These are phyloP conservation scores for Eucera pruinosa DNA, from an alignment of 2,888 invertebrate genomes.

Conservation along the genomic window DNA sequence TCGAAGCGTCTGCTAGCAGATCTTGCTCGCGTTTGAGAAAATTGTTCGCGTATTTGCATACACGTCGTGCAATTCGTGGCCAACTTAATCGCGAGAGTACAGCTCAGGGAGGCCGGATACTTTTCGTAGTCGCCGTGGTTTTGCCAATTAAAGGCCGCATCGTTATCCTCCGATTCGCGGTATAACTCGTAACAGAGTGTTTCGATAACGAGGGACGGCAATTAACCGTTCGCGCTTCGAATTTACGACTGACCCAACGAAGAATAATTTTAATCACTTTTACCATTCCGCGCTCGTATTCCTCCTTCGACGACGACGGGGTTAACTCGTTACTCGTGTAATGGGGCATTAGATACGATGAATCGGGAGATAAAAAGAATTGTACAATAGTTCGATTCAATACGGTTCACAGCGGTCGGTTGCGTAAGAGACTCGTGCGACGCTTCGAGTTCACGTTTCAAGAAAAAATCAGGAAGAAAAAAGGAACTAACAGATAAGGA, in stretches of 20 bases:
- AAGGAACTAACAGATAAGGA: not conserved
- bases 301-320: too few species aligned
- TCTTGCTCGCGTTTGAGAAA: too few species aligned
- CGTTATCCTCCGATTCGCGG: not conserved
- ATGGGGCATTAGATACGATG: conserved; percentile 2
- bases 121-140: not conserved
- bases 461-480: not conserved
- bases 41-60: too few species aligned
- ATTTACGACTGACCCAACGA: not conserved
- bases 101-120: too few species aligned
- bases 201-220: not conserved
- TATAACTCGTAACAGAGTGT: too few species aligned
- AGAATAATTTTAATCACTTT: not conserved
- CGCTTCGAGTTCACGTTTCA: not conserved
- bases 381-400: conserved; percentile 22
- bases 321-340: not conserved
- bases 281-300: too few species aligned
- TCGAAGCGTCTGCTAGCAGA: too few species aligned
- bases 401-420: not conserved
- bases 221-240: not conserved
- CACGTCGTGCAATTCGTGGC: too few species aligned
- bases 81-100: too few species aligned
- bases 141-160: too few species aligned
- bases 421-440: not conserved
- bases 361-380: conserved; percentile 22